Evolutionary conservation across 1,140 invertebrate genomes (phyloP), one percentile per base, ranked within the genome.

Genomic region (Trinorchestia longiramus): DNA sequence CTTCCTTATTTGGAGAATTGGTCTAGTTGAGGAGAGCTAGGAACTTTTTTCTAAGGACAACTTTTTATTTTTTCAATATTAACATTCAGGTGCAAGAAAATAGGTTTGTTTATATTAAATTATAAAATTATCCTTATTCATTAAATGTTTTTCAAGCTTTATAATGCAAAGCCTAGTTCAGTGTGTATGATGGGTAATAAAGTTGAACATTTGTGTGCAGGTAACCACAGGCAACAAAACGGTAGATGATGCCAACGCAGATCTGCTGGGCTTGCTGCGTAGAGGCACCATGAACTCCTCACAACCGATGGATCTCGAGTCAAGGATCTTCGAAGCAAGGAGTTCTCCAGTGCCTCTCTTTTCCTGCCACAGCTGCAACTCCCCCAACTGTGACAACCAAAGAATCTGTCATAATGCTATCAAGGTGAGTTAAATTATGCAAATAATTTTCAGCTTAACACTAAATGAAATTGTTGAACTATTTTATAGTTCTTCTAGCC

Each of bases 341-440:
- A 90, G 36, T 3, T 43, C 88, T 42, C 36, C 88, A 1, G 41
- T 42, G 15, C 88, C 88, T 43, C n/a, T n/a, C 43, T 94, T 94
- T 40, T 47, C 92, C 43, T 94, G 92, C 43, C 92, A 94, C 43
- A n/a, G 36, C 44, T 94, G 92, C 43, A 43, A 47, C 41, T 4
- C 92, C 6, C 92, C 92, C 40, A 43, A 94, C 92, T 94, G 92
- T 47, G 41, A 45, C 92, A 94, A 94, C 43, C 41, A 94, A 36
- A 94, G 44, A 94, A 44, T 94, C 8, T 94, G 92, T n/a, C 43
- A 94, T 47, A 94, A 45, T 94, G 92, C 92, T 40, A 47, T 94
- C 44, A 94, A 94, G 92, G 92, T 94, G 4, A 94, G 44, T 43
- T 28, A 42, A 8, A 15, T 92, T n/a, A 8, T 88, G 41, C 87